phyloP scores from a whole-genome alignment of 2,113 vertebrate genomes.

The Serilophus lunatus region DNA sequence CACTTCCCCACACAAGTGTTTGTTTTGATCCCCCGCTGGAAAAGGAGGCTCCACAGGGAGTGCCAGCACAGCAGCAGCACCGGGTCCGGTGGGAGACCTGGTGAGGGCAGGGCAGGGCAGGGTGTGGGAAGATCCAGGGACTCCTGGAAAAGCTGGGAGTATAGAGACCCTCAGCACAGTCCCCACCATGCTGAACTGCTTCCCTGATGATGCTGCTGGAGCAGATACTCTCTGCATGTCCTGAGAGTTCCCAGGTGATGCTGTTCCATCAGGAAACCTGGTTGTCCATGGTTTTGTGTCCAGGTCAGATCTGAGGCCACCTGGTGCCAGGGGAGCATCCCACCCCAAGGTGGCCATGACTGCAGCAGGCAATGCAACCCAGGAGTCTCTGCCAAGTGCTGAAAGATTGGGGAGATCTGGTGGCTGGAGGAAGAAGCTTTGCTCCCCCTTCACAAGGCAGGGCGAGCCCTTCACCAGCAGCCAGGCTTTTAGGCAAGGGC shows the following conservation, averaged over 20 bases:
- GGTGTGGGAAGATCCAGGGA: background rate
- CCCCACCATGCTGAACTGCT: background rate
- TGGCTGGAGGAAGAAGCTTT: background rate
- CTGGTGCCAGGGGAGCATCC: accelerated
- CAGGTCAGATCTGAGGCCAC: background rate
- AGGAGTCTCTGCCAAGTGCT: background rate
- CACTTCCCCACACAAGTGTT: conserved; percentile 39
- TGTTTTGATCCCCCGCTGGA: conserved; percentile 33
- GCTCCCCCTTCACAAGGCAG: accelerated
- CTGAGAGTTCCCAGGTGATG: background rate
- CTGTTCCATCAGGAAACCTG: background rate
- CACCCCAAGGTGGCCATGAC: background rate
- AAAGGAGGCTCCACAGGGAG: background rate
- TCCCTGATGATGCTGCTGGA: background rate
- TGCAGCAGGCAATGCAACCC: background rate
- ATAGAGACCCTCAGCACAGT: background rate
- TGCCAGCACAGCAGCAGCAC: accelerated
- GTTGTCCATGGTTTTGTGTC: background rate
- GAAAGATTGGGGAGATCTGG: background rate
- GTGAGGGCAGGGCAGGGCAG: background rate
- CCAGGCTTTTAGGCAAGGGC: background rate
- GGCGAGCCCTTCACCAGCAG: background rate
- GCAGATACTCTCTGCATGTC: background rate
- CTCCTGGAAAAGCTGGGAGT: background rate
- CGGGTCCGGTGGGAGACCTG: accelerated